Conservation (phyloP, 1,140 invertebrate species). For the Gerris buenoi region DNA sequence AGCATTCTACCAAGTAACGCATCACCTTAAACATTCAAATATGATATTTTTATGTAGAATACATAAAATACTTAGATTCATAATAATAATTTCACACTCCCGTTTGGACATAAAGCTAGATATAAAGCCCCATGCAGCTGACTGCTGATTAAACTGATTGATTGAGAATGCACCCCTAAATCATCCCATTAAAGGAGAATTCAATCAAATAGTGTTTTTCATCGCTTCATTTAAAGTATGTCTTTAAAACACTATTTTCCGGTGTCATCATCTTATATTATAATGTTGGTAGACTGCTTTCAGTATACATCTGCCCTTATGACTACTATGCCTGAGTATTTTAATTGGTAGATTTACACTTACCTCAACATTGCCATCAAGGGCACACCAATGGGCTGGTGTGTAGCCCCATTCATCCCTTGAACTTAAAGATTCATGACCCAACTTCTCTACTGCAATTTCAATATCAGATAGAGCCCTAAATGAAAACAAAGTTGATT, state of each 20-base stretch:
- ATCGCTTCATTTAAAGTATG: too few relatives aligned
- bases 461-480: slow-evolving; percentile 60
- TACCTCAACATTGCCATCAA: slow-evolving; percentile 66
- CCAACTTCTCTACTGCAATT: slow-evolving; percentile 56
- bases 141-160: neutral
- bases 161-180: neutral
- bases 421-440: slow-evolving; percentile 49
- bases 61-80: neutral
- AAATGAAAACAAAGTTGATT: neutral
- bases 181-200: neutral
- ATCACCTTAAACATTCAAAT: slow-evolving; percentile 36
- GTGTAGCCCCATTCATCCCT: slow-evolving; percentile 83
- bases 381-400: slow-evolving; percentile 77
- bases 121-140: neutral
- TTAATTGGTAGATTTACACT: too few relatives aligned
- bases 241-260: too few relatives aligned
- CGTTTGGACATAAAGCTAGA: neutral
- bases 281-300: too few relatives aligned
- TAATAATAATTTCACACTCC: neutral
- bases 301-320: too few relatives aligned
- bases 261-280: too few relatives aligned
- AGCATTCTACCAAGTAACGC: slow-evolving; percentile 66
- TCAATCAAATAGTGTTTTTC: neutral
- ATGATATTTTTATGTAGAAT: neutral
- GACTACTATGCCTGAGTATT: too few relatives aligned